Evolutionary conservation across 1,140 invertebrate genomes (phyloP).

Genomic region (Camponotus floridanus): DNA sequence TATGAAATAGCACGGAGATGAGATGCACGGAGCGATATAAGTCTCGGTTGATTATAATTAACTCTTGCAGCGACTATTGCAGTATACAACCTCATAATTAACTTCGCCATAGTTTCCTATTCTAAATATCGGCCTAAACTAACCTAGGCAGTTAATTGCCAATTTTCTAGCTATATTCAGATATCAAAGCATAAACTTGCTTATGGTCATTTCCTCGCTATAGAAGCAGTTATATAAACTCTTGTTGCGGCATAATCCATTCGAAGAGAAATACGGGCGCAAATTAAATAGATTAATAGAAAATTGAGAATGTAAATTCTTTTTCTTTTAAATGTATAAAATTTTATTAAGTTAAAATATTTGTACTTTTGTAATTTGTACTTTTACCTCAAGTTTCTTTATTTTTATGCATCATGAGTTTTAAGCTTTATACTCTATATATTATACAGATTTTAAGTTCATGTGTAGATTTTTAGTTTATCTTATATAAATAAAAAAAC

Average conservation of each 20-base stretch:
- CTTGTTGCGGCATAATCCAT: background rate
- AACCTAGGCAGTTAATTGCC: slow-evolving; percentile 25
- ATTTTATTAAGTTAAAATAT: background rate
- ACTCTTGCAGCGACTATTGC: background rate
- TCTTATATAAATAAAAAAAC: background rate
- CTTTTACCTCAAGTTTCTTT: background rate
- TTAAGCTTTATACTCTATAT: background rate
- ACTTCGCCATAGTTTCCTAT: slow-evolving; percentile 34
- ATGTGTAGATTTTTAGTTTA: too few relatives aligned
- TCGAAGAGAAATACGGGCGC: background rate
- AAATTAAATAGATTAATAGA: background rate
- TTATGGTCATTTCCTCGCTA: slow-evolving; percentile 2
- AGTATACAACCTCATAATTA: background rate
- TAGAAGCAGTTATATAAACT: slow-evolving; percentile 17
- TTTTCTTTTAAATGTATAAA: background rate
- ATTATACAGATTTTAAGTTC: too few relatives aligned
- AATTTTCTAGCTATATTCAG: slow-evolving; percentile 42
- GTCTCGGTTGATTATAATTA: slow-evolving; percentile 23
- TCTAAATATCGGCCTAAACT: slow-evolving; percentile 31
- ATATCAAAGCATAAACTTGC: slow-evolving; percentile 26
- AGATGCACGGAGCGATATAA: background rate
- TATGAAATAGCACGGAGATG: background rate
- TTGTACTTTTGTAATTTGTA: background rate
- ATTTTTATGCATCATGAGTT: background rate
- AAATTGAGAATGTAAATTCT: background rate